phyloP scores from a whole-genome alignment of 2,797 vertebrate species.

The Neostethus bicornis region DNA sequence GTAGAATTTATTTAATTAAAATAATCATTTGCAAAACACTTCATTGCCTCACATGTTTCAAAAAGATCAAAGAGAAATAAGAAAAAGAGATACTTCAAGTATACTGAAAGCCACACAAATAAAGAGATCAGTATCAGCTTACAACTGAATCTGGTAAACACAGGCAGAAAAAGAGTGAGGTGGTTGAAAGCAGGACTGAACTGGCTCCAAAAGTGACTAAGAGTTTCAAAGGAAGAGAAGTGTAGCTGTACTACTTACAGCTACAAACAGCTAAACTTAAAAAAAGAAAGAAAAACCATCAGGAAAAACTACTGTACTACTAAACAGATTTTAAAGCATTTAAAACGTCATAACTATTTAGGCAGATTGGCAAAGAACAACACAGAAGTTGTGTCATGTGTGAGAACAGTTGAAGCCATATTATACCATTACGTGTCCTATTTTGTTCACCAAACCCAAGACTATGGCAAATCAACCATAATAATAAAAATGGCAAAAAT shows the following conservation, averaged over 20 bases:
- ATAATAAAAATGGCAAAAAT: conserved; percentile 1
- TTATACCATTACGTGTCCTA: conserved; percentile 25
- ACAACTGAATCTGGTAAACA: conserved; percentile 43
- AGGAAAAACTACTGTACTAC: conserved; percentile 18
- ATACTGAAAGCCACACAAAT: conserved; percentile 40
- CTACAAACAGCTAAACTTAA: conserved; percentile 35
- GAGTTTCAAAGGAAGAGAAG: conserved; percentile 38
- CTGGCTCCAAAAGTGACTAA: conserved; percentile 37
- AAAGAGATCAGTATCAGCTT: conserved; percentile 36
- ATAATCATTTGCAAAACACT: too few species aligned
- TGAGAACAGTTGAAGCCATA: conserved; percentile 37
- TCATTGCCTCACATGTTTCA: too few species aligned
- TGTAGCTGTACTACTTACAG: conserved; percentile 52
- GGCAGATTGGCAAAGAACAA: conserved; percentile 5
- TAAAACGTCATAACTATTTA: conserved; percentile 32
- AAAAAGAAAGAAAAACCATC: conserved; percentile 15
- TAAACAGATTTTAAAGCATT: conserved; percentile 11
- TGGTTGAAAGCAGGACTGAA: conserved; percentile 26
- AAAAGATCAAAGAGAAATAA: conserved; percentile 10
- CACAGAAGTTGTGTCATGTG: conserved; percentile 5
- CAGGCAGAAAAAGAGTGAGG: conserved; percentile 25
- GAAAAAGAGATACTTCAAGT: conserved; percentile 12
- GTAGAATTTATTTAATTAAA: too few species aligned
- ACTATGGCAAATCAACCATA: conserved; percentile 9
- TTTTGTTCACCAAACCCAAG: neutral